Conservation (phyloP, 2,797 vertebrate species). For the Petrocephalus sullivani region DNA sequence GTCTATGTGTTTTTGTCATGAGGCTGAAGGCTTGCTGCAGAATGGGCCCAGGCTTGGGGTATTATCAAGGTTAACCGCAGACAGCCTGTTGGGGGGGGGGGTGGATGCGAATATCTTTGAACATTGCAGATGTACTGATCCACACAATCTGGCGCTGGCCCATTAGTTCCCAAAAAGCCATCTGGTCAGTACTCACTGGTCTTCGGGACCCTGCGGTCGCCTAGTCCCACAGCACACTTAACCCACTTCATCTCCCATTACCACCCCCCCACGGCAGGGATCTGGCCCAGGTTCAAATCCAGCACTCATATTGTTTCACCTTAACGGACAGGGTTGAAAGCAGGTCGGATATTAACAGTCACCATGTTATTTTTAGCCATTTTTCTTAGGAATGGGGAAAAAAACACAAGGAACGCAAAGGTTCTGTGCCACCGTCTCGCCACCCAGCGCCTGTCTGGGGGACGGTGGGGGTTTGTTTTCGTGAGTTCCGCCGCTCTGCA, state of each 20-base stretch:
- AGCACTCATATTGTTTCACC: background rate
- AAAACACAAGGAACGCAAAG: background rate
- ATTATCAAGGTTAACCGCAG: background rate
- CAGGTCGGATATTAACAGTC: background rate
- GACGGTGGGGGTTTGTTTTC: background rate
- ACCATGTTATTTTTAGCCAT: background rate
- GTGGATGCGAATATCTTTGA: background rate
- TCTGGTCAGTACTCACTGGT: background rate
- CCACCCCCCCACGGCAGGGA: background rate
- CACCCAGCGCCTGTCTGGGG: background rate
- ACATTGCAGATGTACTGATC: background rate
- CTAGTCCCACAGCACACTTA: background rate
- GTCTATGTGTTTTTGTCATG: background rate
- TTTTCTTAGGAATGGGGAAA: background rate
- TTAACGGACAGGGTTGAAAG: constrained; percentile 7
- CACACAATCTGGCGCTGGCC: background rate
- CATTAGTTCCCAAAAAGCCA: constrained; percentile 14
- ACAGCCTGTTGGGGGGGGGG: background rate
- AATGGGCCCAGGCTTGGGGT: background rate
- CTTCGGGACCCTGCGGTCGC: background rate
- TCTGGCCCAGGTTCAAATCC: background rate
- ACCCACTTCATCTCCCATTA: constrained; percentile 9
- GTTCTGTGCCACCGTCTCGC: background rate
- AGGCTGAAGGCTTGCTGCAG: background rate
- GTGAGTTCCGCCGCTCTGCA: background rate